Base-by-base conservation (phyloP, 2,113 vertebrate genomes). In the Thryonomys swinderianus region DNA sequence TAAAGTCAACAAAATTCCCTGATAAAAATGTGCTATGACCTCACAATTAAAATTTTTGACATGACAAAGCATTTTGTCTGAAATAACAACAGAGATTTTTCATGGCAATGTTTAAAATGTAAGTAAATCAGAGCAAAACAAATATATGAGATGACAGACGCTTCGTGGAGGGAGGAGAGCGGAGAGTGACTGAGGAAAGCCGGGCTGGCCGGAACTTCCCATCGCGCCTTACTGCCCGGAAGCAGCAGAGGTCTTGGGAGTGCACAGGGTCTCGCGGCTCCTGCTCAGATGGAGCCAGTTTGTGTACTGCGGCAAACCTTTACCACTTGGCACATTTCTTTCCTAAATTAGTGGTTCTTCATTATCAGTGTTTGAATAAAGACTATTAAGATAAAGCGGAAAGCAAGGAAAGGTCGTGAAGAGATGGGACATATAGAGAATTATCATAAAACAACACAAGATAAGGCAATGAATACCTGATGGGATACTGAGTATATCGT, bases 41-140 rank as follows among this genome's bases (percentile, higher is more conserved):
- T 53, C 59, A 88, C 4, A 57, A 79, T 69, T n/a, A 27, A 69
- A 62, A 34, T 10, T 42, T 95, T 94, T 91, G 7, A 20, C 94
- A 55, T 57, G 11, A 51, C 3, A 91, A 84, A 91, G 9, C 16
- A 66, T 55, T 95, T 45, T 78, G 3, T 71, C 69, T 95, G 2
- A 81, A 90, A 9, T 81, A 32, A 53, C 14, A 69, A 37, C 76
- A 92, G 8, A 91, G 16, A 32, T 42, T 89, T 85, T 69, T 14
- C 64, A n/a, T 78, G 25, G 12, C 12, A 80, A 61, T 23, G 48
- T 88, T 90, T 66, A 57, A 79, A 51, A 21, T 30, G 57, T 85
- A 85, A 66, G 62, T 10, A 45, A 13, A 21, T 57, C 5, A 48
- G 83, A 88, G 67, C 42, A 21, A 76, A 92, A 71, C 74, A 17